Evolutionary conservation across 1,140 invertebrate genomes (phyloP).

Genomic region (Atta cephalotes): DNA sequence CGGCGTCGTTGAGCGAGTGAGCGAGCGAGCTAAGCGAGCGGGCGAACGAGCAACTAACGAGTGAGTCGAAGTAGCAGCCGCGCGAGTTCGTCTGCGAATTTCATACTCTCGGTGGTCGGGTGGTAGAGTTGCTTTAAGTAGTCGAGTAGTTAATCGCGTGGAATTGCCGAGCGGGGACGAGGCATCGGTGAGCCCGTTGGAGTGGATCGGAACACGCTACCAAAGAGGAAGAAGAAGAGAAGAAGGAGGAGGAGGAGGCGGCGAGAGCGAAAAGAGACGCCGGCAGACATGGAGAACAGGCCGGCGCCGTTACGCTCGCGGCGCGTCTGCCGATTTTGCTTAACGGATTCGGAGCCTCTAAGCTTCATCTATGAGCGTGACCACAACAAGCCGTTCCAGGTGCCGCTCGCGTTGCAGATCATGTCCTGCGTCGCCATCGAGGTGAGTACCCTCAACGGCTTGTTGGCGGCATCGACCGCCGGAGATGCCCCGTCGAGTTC

Average conservation of each 20-base stretch:
- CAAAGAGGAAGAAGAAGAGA: background rate
- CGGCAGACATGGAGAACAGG: constrained; percentile 87
- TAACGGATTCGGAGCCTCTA: constrained; percentile 87
- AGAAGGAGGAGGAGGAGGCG: background rate
- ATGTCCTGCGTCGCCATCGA: constrained; percentile 92
- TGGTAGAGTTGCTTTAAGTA: background rate
- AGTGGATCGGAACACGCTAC: background rate
- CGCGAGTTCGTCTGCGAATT: constrained; percentile 1
- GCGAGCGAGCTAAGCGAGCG: constrained; percentile 9
- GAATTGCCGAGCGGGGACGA: background rate
- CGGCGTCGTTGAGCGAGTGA: constrained; percentile 78
- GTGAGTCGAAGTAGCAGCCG: background rate
- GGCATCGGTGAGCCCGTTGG: background rate
- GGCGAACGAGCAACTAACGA: background rate
- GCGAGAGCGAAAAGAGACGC: constrained; percentile 31
- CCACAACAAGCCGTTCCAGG: constrained; percentile 84
- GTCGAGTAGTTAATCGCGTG: background rate
- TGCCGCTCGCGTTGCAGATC: constrained; percentile 90
- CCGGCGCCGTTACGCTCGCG: constrained; percentile 87
- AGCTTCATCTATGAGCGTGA: constrained; percentile 89
- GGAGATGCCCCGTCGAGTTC: background rate
- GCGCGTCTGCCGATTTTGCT: constrained; percentile 91
- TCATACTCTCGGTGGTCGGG: background rate
- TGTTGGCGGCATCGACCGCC: background rate
- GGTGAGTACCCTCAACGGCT: constrained; percentile 85